A percentile compares a stretch with the other conserved stretches of the same genome.
These are phyloP conservation scores for Enteromius trimaculatus DNA, from an alignment of 2,797 vertebrate genomes.

Conservation along the genomic window DNA sequence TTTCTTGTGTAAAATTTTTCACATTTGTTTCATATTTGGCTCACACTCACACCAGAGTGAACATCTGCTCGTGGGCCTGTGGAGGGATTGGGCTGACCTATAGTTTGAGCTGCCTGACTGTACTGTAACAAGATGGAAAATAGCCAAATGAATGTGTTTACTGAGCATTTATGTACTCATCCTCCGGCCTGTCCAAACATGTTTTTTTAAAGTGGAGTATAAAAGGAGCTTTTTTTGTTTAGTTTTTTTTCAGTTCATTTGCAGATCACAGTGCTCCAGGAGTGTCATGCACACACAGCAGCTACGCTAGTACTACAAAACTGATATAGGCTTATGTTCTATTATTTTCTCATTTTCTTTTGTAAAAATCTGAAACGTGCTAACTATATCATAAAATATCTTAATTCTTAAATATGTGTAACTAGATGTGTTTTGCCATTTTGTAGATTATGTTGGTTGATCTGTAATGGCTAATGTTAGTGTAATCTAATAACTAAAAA, in stretches of 20 bases:
- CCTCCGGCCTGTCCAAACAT: background rate
- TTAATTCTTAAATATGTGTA: no score
- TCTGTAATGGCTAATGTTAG: no score
- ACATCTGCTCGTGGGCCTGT: constrained; percentile 79
- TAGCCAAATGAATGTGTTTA: background rate
- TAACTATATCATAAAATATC: no score
- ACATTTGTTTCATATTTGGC: constrained; percentile 88
- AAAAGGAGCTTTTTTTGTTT: background rate
- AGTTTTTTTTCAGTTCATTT: background rate
- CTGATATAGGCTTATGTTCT: no score
- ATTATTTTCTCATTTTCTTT: no score
- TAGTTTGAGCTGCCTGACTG: constrained; percentile 15
- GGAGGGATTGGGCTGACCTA: constrained; percentile 64
- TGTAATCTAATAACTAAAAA: no score
- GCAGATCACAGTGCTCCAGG: background rate
- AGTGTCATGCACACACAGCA: background rate
- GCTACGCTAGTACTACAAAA: no score
- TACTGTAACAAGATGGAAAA: constrained; percentile 19
- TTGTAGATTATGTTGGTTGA: no score
- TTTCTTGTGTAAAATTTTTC: constrained; percentile 77
- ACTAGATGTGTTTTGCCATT: no score
- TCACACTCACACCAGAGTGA: constrained; percentile 76
- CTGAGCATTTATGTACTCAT: background rate
- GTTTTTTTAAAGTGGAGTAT: background rate
- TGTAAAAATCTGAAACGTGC: no score